Evolutionary conservation across 2,888 invertebrate genomes (phyloP), one percentile per base, ranked within the genome.

Genomic region (Cheilosia vernalis): DNA sequence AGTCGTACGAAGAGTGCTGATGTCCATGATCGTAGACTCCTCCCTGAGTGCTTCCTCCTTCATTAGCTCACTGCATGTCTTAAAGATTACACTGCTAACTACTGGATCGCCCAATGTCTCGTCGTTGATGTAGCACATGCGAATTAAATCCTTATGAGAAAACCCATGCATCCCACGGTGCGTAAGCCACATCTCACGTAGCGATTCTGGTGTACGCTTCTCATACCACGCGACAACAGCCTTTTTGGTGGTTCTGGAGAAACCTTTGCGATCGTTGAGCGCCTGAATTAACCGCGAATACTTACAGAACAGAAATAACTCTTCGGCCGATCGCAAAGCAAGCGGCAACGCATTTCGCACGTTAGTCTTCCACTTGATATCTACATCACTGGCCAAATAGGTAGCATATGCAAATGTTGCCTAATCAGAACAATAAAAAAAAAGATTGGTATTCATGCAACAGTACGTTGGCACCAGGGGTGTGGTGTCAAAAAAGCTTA

Each of bases 191-290:
- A 91, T 88, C 5, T 89, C 80, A 6, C 89, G 87, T 33, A 91
- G 67, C 0, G 44, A 80, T 0, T 87, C 88, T 0, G 88, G 55
- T 0, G 89, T 47, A 44, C 89, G 88, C 15, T 74, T 51, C 44
- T 88, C 87, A 72, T 92, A 92, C 92, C 92, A 92, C 0, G 88
- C 81, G 0, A 87, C 77, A 6, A 92, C 83, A 3, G 91, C 90
- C 70, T 90, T 91, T 6, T 90, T 90, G 0, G 89, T 86, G 0
- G 92, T 91, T 47, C 88, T 89, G 3, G 88, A 89, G 13, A 91
- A 88, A 0, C 89, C 88, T 15, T 89, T 89, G 10, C 87, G 89
- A 0, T 88, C 70, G 10, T 88, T 30, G 3, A 88, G 9, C 3
- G 82, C 87, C n/a, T 88, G 89, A 37, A 91, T 87, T 0, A 87